Conservation (phyloP, 2,797 vertebrate species). For the Mormyrus hasselquistii region DNA sequence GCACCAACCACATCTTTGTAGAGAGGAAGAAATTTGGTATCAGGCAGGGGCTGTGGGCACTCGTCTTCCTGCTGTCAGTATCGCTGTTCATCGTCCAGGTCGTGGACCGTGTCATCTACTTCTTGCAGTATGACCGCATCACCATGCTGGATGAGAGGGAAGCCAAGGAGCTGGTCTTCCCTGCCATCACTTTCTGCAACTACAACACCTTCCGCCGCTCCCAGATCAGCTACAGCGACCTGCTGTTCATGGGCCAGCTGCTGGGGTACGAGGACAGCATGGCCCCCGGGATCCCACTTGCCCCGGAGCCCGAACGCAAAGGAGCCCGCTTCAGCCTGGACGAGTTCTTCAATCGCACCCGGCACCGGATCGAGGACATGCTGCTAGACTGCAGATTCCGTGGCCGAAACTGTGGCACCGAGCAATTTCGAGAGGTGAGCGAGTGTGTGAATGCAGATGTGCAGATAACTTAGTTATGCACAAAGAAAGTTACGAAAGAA, state of each 20-base stretch:
- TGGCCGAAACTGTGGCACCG: constrained; percentile 70
- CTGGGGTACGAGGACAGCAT: constrained; percentile 78
- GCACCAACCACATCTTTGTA: constrained; percentile 81
- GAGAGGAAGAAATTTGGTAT: constrained; percentile 67
- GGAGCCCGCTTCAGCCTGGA: constrained; percentile 70
- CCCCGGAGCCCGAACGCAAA: constrained; percentile 58
- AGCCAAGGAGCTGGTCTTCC: constrained; percentile 73
- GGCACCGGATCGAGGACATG: constrained; percentile 87
- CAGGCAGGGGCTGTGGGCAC: constrained; percentile 76
- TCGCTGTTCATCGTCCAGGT: constrained; percentile 83
- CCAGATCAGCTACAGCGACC: constrained; percentile 79
- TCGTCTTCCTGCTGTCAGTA: constrained; percentile 76
- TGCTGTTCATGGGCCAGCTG: constrained; percentile 82
- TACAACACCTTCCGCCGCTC: constrained; percentile 78
- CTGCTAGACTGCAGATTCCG: constrained; percentile 82
- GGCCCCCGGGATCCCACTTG: constrained; percentile 73
- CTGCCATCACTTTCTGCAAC: constrained; percentile 87
- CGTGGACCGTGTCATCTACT: constrained; percentile 75
- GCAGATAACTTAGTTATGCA: neutral
- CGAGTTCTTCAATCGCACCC: constrained; percentile 82
- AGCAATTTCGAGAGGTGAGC: constrained; percentile 83
- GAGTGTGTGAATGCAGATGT: neutral
- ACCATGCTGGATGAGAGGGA: constrained; percentile 79
- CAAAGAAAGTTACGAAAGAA: neutral
- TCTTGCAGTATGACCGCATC: constrained; percentile 74